Conservation (phyloP, 2,888 invertebrate species). For the Philaethria dido region DNA sequence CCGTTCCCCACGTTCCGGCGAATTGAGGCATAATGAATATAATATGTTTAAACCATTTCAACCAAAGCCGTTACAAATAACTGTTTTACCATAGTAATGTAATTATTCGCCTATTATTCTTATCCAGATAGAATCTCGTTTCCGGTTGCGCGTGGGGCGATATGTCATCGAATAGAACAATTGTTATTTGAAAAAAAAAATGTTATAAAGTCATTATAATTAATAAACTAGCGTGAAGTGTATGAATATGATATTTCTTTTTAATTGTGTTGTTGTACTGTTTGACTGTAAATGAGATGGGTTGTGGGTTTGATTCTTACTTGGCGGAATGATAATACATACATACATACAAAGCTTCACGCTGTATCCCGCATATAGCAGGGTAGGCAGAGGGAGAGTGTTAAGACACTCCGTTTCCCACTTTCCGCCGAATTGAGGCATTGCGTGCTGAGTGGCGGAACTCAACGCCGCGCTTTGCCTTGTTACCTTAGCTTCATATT, state of each 20-base stretch:
- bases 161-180: slow-evolving; percentile 43
- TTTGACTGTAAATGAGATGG: neutral
- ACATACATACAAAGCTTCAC: too few species aligned
- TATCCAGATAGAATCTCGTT: slow-evolving; percentile 47
- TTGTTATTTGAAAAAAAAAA: slow-evolving; percentile 8
- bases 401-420: too few species aligned
- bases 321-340: too few species aligned
- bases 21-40: too few species aligned
- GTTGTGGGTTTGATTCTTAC: neutral
- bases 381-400: too few species aligned
- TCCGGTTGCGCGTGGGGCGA: slow-evolving; percentile 41
- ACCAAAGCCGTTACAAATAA: slow-evolving; percentile 33
- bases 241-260: neutral
- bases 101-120: slow-evolving; percentile 47
- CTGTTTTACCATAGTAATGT: slow-evolving; percentile 39
- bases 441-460: too few species aligned
- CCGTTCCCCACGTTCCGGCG: too few species aligned
- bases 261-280: too few species aligned
- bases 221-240: slow-evolving; percentile 4
- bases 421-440: too few species aligned
- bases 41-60: neutral
- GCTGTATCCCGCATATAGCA: too few species aligned
- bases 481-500: too few species aligned
- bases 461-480: too few species aligned
- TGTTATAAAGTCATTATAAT: slow-evolving; percentile 17